Base-by-base conservation (phyloP, 2,113 vertebrate species). In the Sinocyclocheilus grahami region DNA sequence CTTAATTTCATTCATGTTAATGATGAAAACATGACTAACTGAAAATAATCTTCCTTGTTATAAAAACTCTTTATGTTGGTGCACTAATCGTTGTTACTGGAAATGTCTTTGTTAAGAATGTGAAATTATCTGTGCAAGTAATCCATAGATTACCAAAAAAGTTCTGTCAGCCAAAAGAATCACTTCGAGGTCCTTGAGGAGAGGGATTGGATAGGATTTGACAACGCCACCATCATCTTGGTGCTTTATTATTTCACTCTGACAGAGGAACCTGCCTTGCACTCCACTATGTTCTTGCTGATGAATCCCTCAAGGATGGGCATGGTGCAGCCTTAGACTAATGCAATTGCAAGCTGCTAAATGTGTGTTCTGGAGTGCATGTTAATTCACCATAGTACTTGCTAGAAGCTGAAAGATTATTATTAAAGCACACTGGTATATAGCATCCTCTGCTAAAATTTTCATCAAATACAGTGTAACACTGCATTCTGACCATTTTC, bases 231-330 rank as follows among this genome's bases (percentile, higher is more conserved):
- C 90, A 92, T 89, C 84, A 80, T 92, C 86, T 84, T 74, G 90
- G 91, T 94, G 93, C 94, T 95, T 95, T 95, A 95, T 95, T 95
- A 95, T 95, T 94, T 94, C 90, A 93, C 94, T 94, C 92, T 95
- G 94, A 95, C 94, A 95, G 94, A 87, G 76, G 48, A 91, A 90
- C 90, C 94, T 93, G 90, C 94, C 94, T 93, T 93, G 91, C 81
- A 88, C 86, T 92, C 93, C 84, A 91, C 92, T 86, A 91, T 87
- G 82, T 84, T 78, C 90, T 89, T 92, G 92, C 90, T 78, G 89
- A 89, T 86, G 89, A 92, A 92, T 91, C 92, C 94, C 93, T 92
- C 92, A 91, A 93, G 94, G 93, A 95, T 92, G 87, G 77, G 91
- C 92, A 90, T 90, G 92, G 93, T 91, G 92, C 93, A 92, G 92